A percentile compares a stretch with the other conserved stretches of the same genome.
phyloP scores from a whole-genome alignment of 2,797 vertebrate species.

The Vespertilio murinus region DNA sequence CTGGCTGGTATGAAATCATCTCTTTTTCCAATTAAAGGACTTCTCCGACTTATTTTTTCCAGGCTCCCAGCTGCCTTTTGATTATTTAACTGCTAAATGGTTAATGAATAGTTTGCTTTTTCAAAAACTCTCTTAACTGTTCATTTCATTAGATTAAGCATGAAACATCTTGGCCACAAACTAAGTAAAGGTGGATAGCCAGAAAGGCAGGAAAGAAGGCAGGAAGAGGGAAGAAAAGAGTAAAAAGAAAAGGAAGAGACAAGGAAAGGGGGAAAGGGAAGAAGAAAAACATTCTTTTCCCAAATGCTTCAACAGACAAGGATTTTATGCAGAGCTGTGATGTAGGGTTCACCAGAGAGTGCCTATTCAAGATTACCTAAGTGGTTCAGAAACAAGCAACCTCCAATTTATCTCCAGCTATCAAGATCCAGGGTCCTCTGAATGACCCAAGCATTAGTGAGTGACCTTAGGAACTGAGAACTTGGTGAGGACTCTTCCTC shows the following conservation, averaged over 20 bases:
- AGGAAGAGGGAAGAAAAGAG: background rate
- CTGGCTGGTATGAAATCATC: conserved; percentile 34
- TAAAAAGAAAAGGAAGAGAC: background rate
- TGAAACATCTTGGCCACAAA: conserved; percentile 43
- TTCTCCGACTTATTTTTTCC: background rate
- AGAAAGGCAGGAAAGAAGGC: too few species aligned
- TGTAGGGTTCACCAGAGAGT: conserved; percentile 3
- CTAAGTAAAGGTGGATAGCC: background rate
- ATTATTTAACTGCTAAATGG: conserved; percentile 37
- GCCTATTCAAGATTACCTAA: background rate
- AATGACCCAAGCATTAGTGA: background rate
- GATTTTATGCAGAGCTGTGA: conserved; percentile 22
- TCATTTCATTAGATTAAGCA: conserved; percentile 14
- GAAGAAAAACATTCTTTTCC: conserved; percentile 18
- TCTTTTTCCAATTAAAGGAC: conserved; percentile 27
- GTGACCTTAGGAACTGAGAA: background rate
- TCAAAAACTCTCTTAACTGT: background rate
- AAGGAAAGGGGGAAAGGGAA: background rate
- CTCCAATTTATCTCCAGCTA: background rate
- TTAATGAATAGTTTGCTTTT: conserved; percentile 52
- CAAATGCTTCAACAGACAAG: background rate
- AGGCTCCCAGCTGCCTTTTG: conserved; percentile 29
- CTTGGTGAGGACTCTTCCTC: background rate
- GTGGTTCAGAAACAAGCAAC: conserved; percentile 42
- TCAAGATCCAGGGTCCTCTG: background rate